Conservation (phyloP, 2,113 vertebrate genomes). For the Mixornis gularis region DNA sequence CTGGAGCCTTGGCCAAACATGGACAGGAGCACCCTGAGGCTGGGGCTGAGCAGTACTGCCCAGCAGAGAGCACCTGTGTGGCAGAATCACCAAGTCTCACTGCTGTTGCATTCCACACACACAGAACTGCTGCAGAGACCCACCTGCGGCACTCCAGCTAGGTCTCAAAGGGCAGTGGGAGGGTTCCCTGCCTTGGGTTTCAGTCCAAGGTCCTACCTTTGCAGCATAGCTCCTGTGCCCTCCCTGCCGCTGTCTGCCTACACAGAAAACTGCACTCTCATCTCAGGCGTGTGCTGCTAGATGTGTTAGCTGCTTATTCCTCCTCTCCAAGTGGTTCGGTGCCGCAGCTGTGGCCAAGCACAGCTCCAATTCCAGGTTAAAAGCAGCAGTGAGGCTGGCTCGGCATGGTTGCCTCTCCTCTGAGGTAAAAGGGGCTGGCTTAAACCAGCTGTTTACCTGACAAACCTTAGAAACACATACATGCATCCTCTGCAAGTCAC, state of each 20-base stretch:
- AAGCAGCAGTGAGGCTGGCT: background rate
- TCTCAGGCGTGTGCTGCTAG: background rate
- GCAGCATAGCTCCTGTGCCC: background rate
- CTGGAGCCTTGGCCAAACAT: background rate
- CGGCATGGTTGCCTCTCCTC: background rate
- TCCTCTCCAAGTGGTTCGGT: accelerated
- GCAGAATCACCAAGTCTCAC: background rate
- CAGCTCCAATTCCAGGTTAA: background rate
- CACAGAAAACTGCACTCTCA: background rate
- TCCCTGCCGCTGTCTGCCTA: background rate
- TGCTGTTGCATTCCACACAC: accelerated
- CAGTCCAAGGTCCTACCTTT: background rate
- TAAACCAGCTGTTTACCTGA: background rate
- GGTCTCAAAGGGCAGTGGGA: background rate
- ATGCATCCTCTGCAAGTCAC: background rate
- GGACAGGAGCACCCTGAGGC: accelerated
- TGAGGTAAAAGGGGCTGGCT: background rate
- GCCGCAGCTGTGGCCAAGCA: accelerated
- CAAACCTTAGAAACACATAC: background rate
- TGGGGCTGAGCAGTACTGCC: background rate
- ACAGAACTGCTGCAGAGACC: background rate
- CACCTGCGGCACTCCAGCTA: accelerated
- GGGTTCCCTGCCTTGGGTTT: background rate
- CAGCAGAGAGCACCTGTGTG: accelerated
- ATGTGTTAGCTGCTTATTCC: accelerated